Evolutionary conservation across 2,797 vertebrate genomes (phyloP).

Genomic region (Atherinosoma microstoma): DNA sequence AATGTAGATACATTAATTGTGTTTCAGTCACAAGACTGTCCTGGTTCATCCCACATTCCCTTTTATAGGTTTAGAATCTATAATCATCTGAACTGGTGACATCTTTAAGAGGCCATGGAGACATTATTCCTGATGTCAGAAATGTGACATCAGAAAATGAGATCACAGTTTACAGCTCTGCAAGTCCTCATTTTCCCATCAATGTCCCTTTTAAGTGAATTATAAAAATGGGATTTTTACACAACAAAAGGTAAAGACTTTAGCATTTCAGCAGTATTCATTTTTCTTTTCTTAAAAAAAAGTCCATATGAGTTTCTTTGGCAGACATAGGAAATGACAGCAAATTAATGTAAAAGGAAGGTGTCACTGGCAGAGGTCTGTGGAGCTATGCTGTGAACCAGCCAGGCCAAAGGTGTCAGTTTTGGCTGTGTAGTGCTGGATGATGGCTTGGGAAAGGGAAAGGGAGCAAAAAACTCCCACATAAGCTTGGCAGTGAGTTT

Average conservation of each 20-base stretch:
- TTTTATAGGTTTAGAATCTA: not conserved
- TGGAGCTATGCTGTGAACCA: slow-evolving; percentile 32
- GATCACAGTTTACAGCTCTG: not conserved
- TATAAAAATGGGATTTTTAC: too few species aligned
- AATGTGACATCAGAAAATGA: not conserved
- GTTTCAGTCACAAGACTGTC: not conserved
- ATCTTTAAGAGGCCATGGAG: not conserved
- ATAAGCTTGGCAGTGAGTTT: slow-evolving; percentile 16
- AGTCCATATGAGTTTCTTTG: slow-evolving; percentile 15
- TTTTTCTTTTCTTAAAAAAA: not conserved
- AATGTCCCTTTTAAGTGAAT: not conserved
- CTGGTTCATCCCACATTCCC: not conserved
- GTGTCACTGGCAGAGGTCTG: slow-evolving; percentile 46
- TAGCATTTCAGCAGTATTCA: slow-evolving; percentile 1
- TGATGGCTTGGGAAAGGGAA: slow-evolving; percentile 21
- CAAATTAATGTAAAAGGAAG: slow-evolving; percentile 20
- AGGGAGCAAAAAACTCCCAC: slow-evolving; percentile 16
- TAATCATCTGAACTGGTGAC: not conserved
- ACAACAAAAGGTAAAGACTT: not conserved
- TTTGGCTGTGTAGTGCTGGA: slow-evolving; percentile 75
- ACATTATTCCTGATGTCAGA: not conserved
- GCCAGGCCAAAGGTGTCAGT: slow-evolving; percentile 62
- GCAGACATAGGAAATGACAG: slow-evolving; percentile 9
- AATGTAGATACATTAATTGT: not conserved
- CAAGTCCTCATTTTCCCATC: not conserved